Evolutionary conservation across 1,140 invertebrate genomes (phyloP).

Genomic region (Drosophila parvula): DNA sequence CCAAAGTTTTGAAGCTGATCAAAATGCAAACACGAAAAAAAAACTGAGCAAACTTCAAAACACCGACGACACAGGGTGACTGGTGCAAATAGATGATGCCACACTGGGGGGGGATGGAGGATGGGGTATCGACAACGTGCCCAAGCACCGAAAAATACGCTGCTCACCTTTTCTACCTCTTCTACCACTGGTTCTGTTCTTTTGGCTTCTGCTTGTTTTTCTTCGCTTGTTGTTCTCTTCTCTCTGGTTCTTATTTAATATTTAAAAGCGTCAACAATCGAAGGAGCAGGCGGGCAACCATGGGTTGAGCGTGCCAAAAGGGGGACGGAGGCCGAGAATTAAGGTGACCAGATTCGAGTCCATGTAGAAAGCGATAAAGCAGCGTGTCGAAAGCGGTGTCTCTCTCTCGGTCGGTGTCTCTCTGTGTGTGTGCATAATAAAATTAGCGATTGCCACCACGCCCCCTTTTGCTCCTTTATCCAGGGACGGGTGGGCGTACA

Average conservation of each 20-base stretch:
- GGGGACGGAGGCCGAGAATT: not conserved
- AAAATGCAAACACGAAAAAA: slow-evolving; percentile 50
- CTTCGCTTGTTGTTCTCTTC: slow-evolving; percentile 24
- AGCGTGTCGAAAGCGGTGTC: slow-evolving; percentile 48
- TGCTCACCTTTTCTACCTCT: slow-evolving; percentile 7
- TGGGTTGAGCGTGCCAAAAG: slow-evolving; percentile 2
- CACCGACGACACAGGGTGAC: slow-evolving; percentile 37
- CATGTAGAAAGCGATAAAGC: slow-evolving; percentile 67
- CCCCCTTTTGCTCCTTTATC: not conserved
- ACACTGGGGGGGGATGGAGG: not conserved
- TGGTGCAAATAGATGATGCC: slow-evolving; percentile 6
- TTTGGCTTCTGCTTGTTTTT: slow-evolving; percentile 18
- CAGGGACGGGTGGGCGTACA: not conserved
- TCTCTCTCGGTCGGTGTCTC: slow-evolving; percentile 12
- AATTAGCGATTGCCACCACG: slow-evolving; percentile 47
- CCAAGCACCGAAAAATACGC: slow-evolving; percentile 50
- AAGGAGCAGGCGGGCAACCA: not conserved
- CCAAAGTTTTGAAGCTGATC: slow-evolving; percentile 38
- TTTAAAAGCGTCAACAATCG: slow-evolving; percentile 70
- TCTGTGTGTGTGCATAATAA: slow-evolving; percentile 66
- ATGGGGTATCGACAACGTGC: slow-evolving; percentile 49
- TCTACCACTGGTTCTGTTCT: not conserved
- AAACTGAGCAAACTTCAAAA: slow-evolving; percentile 64
- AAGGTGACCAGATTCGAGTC: slow-evolving; percentile 64
- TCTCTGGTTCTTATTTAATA: slow-evolving; percentile 61